Base-by-base conservation (phyloP, 2,888 invertebrate species). In the Tinea trinotella region DNA sequence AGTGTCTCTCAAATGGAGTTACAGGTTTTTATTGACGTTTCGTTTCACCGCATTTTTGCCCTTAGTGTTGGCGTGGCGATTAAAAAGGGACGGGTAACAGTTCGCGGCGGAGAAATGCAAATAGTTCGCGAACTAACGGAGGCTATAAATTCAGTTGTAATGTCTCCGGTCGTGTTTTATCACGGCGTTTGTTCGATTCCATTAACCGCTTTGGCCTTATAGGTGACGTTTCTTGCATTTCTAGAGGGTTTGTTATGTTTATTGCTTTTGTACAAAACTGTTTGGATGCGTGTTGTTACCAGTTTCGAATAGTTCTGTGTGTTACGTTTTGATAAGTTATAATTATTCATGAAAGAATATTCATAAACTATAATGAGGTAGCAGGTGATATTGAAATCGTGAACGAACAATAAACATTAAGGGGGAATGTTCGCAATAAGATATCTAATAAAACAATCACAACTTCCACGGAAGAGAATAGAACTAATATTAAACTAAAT, bases 1-100 rank as follows among this genome's bases (percentile, higher is more conserved):
- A 44, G 56, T 75, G 52, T 24, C 44, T 52, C 17, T 34, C n/a
- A 53, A 48, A 56, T 36, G 74, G 78, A 77, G 71, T 74, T 70
- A 67, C 74, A 74, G 77, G 74, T 81, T 83, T 83, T 83, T 83
- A 80, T 76, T 73, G 76, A 69, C 68, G 71, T 65, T 40, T 67
- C 65, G 58, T 59, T 50, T 56, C 64, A 69, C 69, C 70, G 68
- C 75, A 75, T 80, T 83, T 82, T 82, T 80, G 79, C 82, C 78
- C 76, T 54, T 53, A 19, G 15, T 35, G 54, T 46, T 56, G 52
- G 54, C 46, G 46, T 46, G 46, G 19, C 18, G 46, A 46, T 46
- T 46, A 46, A 52, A 52, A 52, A 35, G 36, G 52, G 52, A 13
- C 18, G 35, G 52, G 52, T 22, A 13, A 34, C 19, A 56, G 56